A percentile compares a stretch with the other conserved stretches of the same genome.
These are phyloP conservation scores for Vanessa atalanta DNA, from an alignment of 1,140 invertebrate genomes.

Conservation along the genomic window DNA sequence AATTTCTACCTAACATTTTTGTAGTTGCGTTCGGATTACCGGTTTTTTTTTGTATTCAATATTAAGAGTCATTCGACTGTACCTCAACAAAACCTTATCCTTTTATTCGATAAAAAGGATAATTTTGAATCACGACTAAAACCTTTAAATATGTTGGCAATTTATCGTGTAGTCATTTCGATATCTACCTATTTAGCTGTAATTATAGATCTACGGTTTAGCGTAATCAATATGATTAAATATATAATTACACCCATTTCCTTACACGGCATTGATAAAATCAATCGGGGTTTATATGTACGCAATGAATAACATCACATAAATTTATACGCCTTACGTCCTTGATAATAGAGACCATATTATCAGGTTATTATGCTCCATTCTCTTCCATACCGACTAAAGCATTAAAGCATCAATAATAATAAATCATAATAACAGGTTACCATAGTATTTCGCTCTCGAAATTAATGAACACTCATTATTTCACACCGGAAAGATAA, in stretches of 20 bases:
- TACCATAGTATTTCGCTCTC: slow-evolving; percentile 41
- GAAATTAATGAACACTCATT: slow-evolving; percentile 42
- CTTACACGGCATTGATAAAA: slow-evolving; percentile 44
- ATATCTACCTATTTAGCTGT: slow-evolving; percentile 36
- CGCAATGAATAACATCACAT: slow-evolving; percentile 14
- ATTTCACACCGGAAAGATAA: slow-evolving; percentile 42
- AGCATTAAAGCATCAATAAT: slow-evolving; percentile 41
- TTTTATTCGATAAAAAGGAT: slow-evolving; percentile 1
- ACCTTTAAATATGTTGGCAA: slow-evolving; percentile 20
- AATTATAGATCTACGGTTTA: slow-evolving; percentile 40
- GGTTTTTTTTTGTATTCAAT: too few species aligned
- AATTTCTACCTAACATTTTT: too few species aligned
- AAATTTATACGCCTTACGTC: slow-evolving; percentile 16
- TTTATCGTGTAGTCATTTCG: slow-evolving; percentile 22
- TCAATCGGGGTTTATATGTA: slow-evolving; percentile 38
- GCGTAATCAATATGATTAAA: slow-evolving; percentile 43
- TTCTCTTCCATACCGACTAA: slow-evolving; percentile 25
- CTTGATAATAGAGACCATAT: slow-evolving; percentile 26
- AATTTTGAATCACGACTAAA: slow-evolving; percentile 25
- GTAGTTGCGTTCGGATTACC: too few species aligned
- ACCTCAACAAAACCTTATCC: neutral
- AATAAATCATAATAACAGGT: slow-evolving; percentile 45
- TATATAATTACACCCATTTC: slow-evolving; percentile 45
- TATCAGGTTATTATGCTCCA: slow-evolving; percentile 22
- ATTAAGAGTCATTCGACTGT: neutral